Conservation (phyloP, 2,888 invertebrate species). For the Dorcus hopei region DNA sequence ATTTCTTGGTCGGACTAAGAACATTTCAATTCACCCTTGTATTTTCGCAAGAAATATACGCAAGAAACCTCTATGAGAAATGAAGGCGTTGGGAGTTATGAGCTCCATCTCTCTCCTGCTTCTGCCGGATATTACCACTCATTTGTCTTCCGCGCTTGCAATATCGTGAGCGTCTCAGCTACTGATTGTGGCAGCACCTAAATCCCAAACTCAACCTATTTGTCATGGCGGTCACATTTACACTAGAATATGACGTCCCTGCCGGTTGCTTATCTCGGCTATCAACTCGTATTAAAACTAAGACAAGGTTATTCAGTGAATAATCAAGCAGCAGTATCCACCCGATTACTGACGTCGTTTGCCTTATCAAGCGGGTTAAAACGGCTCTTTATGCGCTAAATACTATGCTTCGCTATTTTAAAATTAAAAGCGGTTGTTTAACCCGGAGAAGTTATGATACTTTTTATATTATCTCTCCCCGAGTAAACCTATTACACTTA, state of each 20-base stretch:
- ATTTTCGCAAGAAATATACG: no score
- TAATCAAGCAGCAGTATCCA: slow-evolving; percentile 28
- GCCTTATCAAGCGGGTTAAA: slow-evolving; percentile 38
- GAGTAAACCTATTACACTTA: slow-evolving; percentile 49
- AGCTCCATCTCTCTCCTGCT: slow-evolving; percentile 44
- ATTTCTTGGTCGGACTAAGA: no score
- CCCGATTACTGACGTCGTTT: slow-evolving; percentile 33
- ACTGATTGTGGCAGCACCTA: neutral
- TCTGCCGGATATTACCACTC: slow-evolving; percentile 48
- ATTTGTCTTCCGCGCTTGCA: slow-evolving; percentile 45
- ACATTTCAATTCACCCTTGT: no score
- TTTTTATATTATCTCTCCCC: slow-evolving; percentile 30
- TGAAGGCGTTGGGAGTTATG: slow-evolving; percentile 47
- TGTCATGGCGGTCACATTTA: slow-evolving; percentile 17
- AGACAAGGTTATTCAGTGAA: slow-evolving; percentile 18
- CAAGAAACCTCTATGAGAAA: slow-evolving; percentile 36
- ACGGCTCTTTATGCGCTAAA: slow-evolving; percentile 43
- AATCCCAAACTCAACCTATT: slow-evolving; percentile 1
- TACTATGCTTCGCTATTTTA: slow-evolving; percentile 40
- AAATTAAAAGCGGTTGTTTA: neutral
- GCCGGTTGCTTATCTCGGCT: slow-evolving; percentile 22
- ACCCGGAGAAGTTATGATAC: slow-evolving; percentile 10
- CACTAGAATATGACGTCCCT: slow-evolving; percentile 22
- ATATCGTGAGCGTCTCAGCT: slow-evolving; percentile 36
- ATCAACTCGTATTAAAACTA: slow-evolving; percentile 22